phyloP scores from a whole-genome alignment of 2,888 invertebrate species.

The Dasysyrphus albostriatus region DNA sequence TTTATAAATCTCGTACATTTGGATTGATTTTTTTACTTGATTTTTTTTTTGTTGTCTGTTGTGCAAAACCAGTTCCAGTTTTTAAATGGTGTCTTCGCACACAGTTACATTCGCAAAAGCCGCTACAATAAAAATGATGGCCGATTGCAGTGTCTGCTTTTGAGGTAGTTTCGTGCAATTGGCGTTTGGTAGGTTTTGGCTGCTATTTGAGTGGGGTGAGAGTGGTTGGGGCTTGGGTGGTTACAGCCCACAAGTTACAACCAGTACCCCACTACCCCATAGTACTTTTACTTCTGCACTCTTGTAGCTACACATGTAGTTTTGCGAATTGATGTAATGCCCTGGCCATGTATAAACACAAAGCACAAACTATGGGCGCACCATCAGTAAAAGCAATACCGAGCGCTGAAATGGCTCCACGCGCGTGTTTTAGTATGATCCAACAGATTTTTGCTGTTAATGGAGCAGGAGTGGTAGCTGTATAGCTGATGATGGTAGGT shows the following conservation, averaged over 20 bases:
- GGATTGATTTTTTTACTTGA: slow-evolving; percentile 9
- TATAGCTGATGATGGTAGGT: not conserved
- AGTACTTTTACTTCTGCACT: slow-evolving; percentile 74
- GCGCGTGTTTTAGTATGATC: slow-evolving; percentile 73
- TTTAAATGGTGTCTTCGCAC: slow-evolving; percentile 68
- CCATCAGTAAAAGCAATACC: not conserved
- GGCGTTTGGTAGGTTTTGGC: slow-evolving; percentile 42
- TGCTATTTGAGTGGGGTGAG: slow-evolving; percentile 51
- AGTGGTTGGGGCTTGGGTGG: slow-evolving; percentile 71
- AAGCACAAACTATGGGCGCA: slow-evolving; percentile 34
- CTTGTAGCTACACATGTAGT: slow-evolving; percentile 78
- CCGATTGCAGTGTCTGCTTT: slow-evolving; percentile 73
- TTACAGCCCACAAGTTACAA: slow-evolving; percentile 52
- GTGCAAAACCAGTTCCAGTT: slow-evolving; percentile 63
- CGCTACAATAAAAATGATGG: slow-evolving; percentile 59
- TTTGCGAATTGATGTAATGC: slow-evolving; percentile 77
- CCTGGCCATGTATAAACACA: slow-evolving; percentile 75
- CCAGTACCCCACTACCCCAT: not conserved
- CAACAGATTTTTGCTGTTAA: slow-evolving; percentile 68
- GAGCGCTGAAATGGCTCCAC: slow-evolving; percentile 68
- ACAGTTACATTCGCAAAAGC: slow-evolving; percentile 48
- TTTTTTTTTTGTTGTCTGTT: slow-evolving; percentile 13
- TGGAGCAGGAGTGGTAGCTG: slow-evolving; percentile 9
- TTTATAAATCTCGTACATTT: slow-evolving; percentile 38
- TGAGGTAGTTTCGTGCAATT: slow-evolving; percentile 66